Evolutionary conservation across 2,113 vertebrate genomes (phyloP), one percentile per base, ranked within the genome.

Genomic region (Platichthys stellatus): DNA sequence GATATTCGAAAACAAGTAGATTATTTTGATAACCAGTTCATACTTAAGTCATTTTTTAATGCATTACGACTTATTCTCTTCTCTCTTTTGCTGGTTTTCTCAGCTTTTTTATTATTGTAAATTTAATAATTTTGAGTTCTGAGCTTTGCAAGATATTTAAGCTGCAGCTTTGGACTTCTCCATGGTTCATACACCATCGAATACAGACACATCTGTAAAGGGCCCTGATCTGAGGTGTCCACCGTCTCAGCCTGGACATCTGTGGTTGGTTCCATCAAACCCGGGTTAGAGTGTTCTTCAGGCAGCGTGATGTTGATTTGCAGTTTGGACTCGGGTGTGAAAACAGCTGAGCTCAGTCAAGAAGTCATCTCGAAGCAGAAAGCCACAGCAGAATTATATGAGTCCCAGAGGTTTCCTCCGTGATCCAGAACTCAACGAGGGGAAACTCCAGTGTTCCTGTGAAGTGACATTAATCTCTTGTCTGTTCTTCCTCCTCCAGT

Each of bases 401-500:
- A 74, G 24, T 70, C 35, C 24, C 14, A 1, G 9, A 35, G 18
- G 7, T 1, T 67, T 7, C 20, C 51, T n/a, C 18, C 5, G 51
- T 45, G 38, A 54, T 66, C 38, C 11, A 35, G 21, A 53, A 15
- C 3, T 26, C 63, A 13, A 10, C n/a, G 47, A 51, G 47, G 47
- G 47, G 18, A 51, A 51, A 51, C 15, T 18, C 18, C 47, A 51
- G 59, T 53, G n/a, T 26, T 28, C 1, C 45, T 63, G 56, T 67
- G 17, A 62, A 43, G 8, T 51, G 23, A 72, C 70, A 23, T 26
- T 2, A 26, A 47, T 20, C 13, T 58, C 51, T 54, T n/a, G n/a
- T 53, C 18, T 51, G 0, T 18, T 51, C 72, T 51, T 62, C 0
- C 57, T 56, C 78, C 23, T 68, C 26, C 62, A 88, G 85, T 26